Conservation (phyloP, 2,888 invertebrate genomes). For the Seladonia tumulorum region DNA sequence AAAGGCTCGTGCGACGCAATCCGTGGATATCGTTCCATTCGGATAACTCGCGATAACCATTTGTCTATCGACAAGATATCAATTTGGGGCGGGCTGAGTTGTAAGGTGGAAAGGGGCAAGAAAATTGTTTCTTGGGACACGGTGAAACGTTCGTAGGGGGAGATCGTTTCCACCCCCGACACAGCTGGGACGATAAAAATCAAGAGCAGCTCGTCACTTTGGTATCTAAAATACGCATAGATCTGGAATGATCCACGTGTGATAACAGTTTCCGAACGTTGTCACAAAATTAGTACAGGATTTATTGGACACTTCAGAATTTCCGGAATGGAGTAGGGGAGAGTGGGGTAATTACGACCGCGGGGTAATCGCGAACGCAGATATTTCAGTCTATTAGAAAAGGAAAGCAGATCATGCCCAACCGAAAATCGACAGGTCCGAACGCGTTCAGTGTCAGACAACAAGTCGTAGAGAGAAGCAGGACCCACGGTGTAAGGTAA, state of each 20-base stretch:
- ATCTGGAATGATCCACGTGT: not conserved
- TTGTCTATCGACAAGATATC: conserved; percentile 50
- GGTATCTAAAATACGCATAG: conserved; percentile 29
- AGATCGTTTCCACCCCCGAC: conserved; percentile 45
- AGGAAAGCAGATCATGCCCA: no score
- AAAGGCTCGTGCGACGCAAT: not conserved
- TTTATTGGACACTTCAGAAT: not conserved
- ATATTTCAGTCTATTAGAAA: no score
- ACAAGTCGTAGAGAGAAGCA: no score
- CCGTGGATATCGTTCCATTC: conserved; percentile 25
- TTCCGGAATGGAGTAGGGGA: not conserved
- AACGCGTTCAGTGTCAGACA: no score
- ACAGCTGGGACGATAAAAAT: conserved; percentile 57
- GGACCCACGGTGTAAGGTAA: no score
- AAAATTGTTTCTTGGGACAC: conserved; percentile 64
- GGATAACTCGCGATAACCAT: conserved; percentile 39
- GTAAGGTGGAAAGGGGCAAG: conserved; percentile 51
- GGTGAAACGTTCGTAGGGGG: conserved; percentile 44
- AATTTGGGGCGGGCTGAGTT: conserved; percentile 46
- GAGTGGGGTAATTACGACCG: no score
- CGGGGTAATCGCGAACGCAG: no score
- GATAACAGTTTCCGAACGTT: not conserved
- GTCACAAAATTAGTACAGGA: not conserved
- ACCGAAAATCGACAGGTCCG: no score
- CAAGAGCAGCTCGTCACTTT: conserved; percentile 51